Base-by-base conservation (phyloP, 2,888 invertebrate genomes). In the Chaitophorus viminalis region DNA sequence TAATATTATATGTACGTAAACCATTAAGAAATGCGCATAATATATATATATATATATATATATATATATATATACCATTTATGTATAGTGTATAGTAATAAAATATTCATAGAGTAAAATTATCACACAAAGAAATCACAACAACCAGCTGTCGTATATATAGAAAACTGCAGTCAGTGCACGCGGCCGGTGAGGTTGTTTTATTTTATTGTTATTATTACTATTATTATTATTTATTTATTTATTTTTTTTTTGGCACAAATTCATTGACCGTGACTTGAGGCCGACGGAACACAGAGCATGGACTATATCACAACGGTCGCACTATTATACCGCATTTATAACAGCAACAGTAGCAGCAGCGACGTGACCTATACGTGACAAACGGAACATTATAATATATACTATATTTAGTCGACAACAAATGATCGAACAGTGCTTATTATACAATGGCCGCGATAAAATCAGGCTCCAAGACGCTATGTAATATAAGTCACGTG, bases 261-360 rank as follows among this genome's bases (percentile, higher is more conserved):
- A 77, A 85, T 78, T 52, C 78, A 70, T 78, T 85, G 78, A 85
- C 85, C 85, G 85, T 85, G 85, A 85, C 68, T 85, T 54, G 78
- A 70, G 54, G n/a, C 46, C 46, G 77, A 33, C 52, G 78, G n/a
- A 77, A 54, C 46, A 31, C 46, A 31, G 46, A 1, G 46, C 70
- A 76, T 68, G 46, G 46, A 60, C 76, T 29, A 60, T 31, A 76
- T 68, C 46, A 29, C 76, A 76, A 77, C 60, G 36, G 76, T 31
- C 29, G n/a, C 25, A 75, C 60, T 5, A 36, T 33, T 9, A 9
- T 39, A 33, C 25, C 52, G 46, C 46, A 46, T 46, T 46, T 29
- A 75, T 54, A 76, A 31, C 46, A 60, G 65, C 84, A 65, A 60
- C 83, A 74, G 54, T 31, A 84, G 68, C n/a, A 21, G 39, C n/a